Evolutionary conservation across 1,140 invertebrate species (phyloP).

Genomic region (Drosophila sechellia): DNA sequence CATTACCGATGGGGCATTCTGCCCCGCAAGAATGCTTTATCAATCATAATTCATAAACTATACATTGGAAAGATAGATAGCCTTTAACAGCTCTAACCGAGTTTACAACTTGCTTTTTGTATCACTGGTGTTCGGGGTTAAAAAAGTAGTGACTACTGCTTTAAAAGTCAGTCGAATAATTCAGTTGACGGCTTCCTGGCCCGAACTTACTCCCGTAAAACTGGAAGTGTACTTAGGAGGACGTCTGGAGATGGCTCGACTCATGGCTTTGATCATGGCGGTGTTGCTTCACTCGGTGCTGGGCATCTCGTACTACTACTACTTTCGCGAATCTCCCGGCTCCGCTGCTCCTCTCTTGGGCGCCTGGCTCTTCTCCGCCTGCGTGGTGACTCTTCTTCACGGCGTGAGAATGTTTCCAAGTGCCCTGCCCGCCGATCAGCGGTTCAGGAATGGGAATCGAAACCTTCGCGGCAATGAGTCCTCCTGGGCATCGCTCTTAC

Average conservation of each 20-base stretch:
- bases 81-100: too few species aligned
- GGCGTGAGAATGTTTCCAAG: conserved; percentile 48
- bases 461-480: neutral
- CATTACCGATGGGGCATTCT: too few species aligned
- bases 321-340: conserved; percentile 36
- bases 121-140: too few species aligned
- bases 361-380: conserved; percentile 63
- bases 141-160: too few species aligned
- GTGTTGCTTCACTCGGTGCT: conserved; percentile 60
- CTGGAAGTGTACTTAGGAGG: neutral
- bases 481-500: conserved; percentile 18
- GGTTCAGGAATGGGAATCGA: conserved; percentile 5
- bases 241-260: conserved; percentile 37
- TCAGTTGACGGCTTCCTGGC: neutral
- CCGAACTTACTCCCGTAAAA: neutral
- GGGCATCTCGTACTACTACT: conserved; percentile 69
- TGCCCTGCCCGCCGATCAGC: neutral
- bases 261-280: conserved; percentile 49
- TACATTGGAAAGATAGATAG: too few species aligned
- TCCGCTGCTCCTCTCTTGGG: conserved; percentile 49
- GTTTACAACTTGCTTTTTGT: too few species aligned
- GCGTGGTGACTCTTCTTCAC: conserved; percentile 52
- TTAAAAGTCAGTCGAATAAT: neutral
- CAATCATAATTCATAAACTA: too few species aligned
- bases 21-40: too few species aligned